Conservation (phyloP, 2,797 vertebrate genomes). For the Tamandua tetradactyla region DNA sequence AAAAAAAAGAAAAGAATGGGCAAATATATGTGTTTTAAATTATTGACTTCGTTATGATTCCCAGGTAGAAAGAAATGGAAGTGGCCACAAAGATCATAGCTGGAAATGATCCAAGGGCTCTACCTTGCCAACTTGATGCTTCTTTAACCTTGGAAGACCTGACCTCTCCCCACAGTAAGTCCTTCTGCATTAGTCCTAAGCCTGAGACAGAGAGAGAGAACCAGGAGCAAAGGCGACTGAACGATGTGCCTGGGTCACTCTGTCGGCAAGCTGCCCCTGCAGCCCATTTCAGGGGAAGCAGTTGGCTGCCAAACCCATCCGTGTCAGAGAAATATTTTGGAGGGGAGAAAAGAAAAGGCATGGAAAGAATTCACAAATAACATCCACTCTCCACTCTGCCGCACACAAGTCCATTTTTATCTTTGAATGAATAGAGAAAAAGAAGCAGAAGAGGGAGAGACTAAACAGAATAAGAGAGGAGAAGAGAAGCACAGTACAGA, state of each 20-base stretch:
- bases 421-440: neutral
- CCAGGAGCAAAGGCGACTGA: neutral
- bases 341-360: neutral
- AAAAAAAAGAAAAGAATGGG: no score
- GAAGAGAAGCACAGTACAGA: accelerated
- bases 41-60: neutral
- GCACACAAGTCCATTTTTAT: neutral
- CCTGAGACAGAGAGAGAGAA: neutral
- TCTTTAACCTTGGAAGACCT: conserved; percentile 17
- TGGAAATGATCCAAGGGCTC: neutral
- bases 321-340: neutral
- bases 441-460: neutral
- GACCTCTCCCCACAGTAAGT: conserved; percentile 40
- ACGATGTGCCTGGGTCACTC: neutral
- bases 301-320: neutral
- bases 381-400: neutral
- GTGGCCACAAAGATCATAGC: neutral
- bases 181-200: neutral
- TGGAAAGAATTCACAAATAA: neutral
- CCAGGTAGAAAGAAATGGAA: neutral
- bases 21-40: neutral
- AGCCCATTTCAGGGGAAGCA: neutral
- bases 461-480: neutral
- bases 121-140: conserved; percentile 14
- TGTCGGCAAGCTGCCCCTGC: neutral